Evolutionary conservation across 1,140 invertebrate genomes (phyloP).

Genomic region (Trichonephila inaurata): DNA sequence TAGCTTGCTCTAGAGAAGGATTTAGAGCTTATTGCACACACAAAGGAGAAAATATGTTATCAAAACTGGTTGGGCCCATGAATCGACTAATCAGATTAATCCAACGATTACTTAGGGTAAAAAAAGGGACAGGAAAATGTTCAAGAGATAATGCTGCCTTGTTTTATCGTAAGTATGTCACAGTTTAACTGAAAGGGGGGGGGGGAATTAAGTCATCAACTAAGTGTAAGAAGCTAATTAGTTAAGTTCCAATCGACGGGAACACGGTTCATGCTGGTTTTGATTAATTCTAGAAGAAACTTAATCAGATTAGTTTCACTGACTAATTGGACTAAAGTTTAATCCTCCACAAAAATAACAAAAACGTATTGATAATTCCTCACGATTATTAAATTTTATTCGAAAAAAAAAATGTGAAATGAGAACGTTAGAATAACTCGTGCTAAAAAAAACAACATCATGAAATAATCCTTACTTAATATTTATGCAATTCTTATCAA

Average conservation of each 20-base stretch:
- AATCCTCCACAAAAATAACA: too few relatives aligned
- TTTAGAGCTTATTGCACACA: neutral
- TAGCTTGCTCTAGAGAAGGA: neutral
- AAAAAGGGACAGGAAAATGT: neutral
- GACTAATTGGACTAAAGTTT: too few relatives aligned
- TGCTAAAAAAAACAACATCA: too few relatives aligned
- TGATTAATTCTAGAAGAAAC: too few relatives aligned
- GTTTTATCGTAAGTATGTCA: neutral
- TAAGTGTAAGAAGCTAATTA: neutral
- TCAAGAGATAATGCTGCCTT: neutral
- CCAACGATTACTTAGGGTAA: neutral
- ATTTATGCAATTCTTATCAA: too few relatives aligned
- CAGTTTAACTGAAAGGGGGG: neutral
- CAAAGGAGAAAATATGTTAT: neutral
- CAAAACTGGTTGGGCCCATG: neutral
- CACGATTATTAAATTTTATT: too few relatives aligned
- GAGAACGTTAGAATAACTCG: too few relatives aligned
- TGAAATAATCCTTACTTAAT: too few relatives aligned
- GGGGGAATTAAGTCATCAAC: neutral
- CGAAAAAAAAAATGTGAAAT: too few relatives aligned
- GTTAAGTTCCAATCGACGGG: neutral
- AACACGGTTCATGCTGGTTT: too few relatives aligned
- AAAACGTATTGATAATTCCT: too few relatives aligned
- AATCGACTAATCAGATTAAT: slow-evolving; percentile 20
- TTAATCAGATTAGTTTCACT: too few relatives aligned